Base-by-base conservation (phyloP, 2,113 vertebrate species). In the Spea bombifrons region DNA sequence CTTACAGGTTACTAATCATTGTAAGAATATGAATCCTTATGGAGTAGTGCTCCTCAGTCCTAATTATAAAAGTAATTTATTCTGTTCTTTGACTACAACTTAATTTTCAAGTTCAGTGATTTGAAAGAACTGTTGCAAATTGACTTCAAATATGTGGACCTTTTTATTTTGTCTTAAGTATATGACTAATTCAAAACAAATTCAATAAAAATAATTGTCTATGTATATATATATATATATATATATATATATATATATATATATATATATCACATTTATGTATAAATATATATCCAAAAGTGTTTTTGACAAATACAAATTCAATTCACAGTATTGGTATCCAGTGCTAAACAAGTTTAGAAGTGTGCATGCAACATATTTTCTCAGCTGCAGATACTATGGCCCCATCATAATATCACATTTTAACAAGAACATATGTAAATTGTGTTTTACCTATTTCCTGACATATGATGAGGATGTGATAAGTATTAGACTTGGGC, bases 41-140 rank as follows among this genome's bases (percentile, higher is more conserved):
- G 64, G 78, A 80, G 64, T 74, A 74, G 57, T 17, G 48, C 70
- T 53, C 55, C 71, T 80, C 70, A 66, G 63, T 73, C 65, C 61
- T 79, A 79, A 79, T 73, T 80, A 80, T 74, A 80, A 80, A 68
- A 74, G 71, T 74, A 73, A 80, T 80, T 80, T 80, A 74, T 74
- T 73, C 74, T 74, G 71, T 61, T 80, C 78, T 74, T 59, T 67
- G 71, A 71, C 70, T 74, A 68, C 78, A 80, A 74, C 50, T 64
- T 74, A 73, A 80, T 80, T 80, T 80, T 80, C 78, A 80, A 74
- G 78, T 74, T 80, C 78, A 80, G n/a, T 80, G 78, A 10, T 61
- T 80, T 74, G 78, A 80, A 74, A 59, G 68, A 73, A 57, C 71
- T 57, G 78, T 67, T 61, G 78, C 63, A 50, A 59, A 80, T 66